phyloP scores from a whole-genome alignment of 53 echinoderm and acorn worm species.

The Patiria pectinifera region DNA sequence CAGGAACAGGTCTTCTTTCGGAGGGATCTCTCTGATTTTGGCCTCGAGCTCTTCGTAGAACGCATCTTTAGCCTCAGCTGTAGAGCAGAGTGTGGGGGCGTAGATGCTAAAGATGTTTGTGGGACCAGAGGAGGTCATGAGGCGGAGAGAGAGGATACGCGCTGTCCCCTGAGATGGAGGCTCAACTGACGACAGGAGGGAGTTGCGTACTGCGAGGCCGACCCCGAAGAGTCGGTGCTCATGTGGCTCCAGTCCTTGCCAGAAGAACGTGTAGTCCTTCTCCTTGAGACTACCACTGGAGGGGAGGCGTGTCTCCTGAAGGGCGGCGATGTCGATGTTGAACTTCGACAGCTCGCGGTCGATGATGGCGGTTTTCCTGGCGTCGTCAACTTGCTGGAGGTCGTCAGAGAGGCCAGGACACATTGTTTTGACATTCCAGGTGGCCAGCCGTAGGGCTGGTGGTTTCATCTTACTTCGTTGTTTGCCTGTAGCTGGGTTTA shows the following conservation, averaged over 20 bases:
- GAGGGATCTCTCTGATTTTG: background rate
- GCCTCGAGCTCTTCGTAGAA: conserved; percentile 59
- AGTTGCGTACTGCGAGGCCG: conserved; percentile 26
- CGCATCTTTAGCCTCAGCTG: conserved; percentile 33
- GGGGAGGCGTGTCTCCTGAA: conserved; percentile 60
- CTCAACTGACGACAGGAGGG: background rate
- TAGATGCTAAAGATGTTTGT: conserved; percentile 50
- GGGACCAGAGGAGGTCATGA: background rate
- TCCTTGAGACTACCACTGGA: conserved; percentile 21
- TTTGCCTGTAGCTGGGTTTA: conserved; percentile 18
- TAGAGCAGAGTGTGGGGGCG: conserved; percentile 49
- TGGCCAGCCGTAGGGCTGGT: background rate
- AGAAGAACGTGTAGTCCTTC: conserved; percentile 60
- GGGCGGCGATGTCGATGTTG: conserved; percentile 29
- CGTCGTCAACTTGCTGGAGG: conserved; percentile 21
- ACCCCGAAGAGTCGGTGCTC: conserved; percentile 16
- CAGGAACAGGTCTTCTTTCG: background rate
- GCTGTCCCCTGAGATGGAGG: conserved; percentile 28
- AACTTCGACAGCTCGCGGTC: background rate
- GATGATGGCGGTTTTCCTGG: conserved; percentile 38
- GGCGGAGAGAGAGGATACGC: conserved; percentile 32
- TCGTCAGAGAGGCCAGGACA: conserved; percentile 28
- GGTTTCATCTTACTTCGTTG: background rate
- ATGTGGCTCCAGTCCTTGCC: conserved; percentile 43
- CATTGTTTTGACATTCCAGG: conserved; percentile 36